Evolutionary conservation across 1,140 invertebrate genomes (phyloP).

Genomic region (Apis laboriosa): DNA sequence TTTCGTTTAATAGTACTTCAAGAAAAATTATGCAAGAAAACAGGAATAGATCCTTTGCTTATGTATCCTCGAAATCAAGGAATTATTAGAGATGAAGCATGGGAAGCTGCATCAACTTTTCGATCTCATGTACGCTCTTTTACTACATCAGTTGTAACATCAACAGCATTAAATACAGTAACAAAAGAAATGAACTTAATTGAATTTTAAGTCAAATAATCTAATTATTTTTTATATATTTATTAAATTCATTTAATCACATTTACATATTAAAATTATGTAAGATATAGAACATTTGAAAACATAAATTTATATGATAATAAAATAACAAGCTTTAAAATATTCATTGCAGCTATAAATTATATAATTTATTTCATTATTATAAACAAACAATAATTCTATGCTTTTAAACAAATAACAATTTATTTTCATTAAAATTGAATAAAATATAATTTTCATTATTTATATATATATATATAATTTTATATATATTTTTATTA

Average conservation of each 20-base stretch:
- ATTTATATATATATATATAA: neutral
- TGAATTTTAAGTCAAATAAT: slow-evolving; percentile 63
- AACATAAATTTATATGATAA: no score
- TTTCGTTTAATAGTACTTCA: slow-evolving; percentile 82
- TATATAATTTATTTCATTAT: no score
- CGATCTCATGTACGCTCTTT: slow-evolving; percentile 75
- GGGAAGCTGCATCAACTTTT: slow-evolving; percentile 72
- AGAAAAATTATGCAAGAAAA: slow-evolving; percentile 82
- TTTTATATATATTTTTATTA: no score
- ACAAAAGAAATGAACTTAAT: slow-evolving; percentile 74
- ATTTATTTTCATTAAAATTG: slow-evolving; percentile 4
- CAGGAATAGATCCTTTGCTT: slow-evolving; percentile 85
- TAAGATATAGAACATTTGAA: no score
- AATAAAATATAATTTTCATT: no score
- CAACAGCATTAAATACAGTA: slow-evolving; percentile 62
- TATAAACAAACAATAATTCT: no score
- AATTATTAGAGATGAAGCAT: slow-evolving; percentile 75
- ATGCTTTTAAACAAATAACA: no score
- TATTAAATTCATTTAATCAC: neutral
- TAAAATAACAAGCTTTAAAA: no score
- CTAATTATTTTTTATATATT: neutral
- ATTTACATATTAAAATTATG: neutral
- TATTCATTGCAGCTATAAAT: no score
- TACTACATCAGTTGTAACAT: slow-evolving; percentile 63
- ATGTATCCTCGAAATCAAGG: slow-evolving; percentile 85